Evolutionary conservation across 2,888 invertebrate genomes (phyloP), one percentile per base, ranked within the genome.

Genomic region (Pemphredon lugubris): DNA sequence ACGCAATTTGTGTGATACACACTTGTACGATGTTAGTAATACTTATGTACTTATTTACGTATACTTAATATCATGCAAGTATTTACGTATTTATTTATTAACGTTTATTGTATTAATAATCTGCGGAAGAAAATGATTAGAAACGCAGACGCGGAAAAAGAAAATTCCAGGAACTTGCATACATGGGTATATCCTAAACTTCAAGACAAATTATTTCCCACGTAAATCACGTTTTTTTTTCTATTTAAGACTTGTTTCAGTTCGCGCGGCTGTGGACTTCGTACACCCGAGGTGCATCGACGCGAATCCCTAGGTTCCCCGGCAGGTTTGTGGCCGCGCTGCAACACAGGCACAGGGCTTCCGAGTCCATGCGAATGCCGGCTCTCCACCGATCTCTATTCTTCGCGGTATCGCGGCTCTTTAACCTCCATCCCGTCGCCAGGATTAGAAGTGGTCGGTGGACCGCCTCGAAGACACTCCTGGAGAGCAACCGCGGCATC

Each of bases 291-390:
- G 64, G 85, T 82, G 2, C 82, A 87, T 40, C 86, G 88, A 2
- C 88, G 88, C 4, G 89, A 89, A 54, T 88, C 89, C 0, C 61
- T 89, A 48, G 86, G 85, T 2, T 87, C 88, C 2, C 84, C 85
- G 0, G 86, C 84, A 2, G 86, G 86, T 32, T 84, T 85, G 21
- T 85, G 88, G 87, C 73, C 82, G 0, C 86, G 87, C 21, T 85
- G 84, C 45, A 85, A 84, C 65, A 76, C 83, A 0, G 78, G 82
- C 23, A 82, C 85, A 0, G 87, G 87, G 13, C 72, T 87, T 2
- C 87, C 88, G 5, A 89, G 89, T 65, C 89, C 89, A 0, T 89
- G 89, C 79, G 89, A 89, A 4, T 89, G 89, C 53, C 86, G 89
- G 0, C 66, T 88, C 2, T 87, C 88, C 20, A 85, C 85, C n/a